Evolutionary conservation across 2,113 vertebrate genomes (phyloP).

Genomic region (Psilopsiagon aurifrons): DNA sequence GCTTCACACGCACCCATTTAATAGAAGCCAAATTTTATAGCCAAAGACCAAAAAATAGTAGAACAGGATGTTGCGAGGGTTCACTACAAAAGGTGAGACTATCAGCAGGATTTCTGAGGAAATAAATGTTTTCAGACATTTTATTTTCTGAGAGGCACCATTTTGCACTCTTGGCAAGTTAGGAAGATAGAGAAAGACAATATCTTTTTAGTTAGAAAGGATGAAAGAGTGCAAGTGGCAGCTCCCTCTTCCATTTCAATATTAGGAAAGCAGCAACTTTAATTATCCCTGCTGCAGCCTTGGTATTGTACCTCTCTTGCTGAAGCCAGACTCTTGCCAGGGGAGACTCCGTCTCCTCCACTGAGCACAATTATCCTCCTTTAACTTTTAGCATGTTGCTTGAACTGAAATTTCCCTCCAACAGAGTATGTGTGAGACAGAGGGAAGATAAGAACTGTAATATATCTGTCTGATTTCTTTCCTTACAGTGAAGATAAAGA

Average conservation of each 20-base stretch:
- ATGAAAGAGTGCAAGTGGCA: neutral
- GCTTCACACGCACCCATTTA: neutral
- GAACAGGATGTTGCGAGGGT: neutral
- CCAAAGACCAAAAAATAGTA: neutral
- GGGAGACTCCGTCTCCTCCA: neutral
- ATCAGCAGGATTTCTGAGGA: neutral
- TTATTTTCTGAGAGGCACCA: neutral
- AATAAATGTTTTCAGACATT: neutral
- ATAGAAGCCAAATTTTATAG: neutral
- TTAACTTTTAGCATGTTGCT: conserved; percentile 38
- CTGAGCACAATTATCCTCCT: conserved; percentile 6
- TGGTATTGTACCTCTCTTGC: neutral
- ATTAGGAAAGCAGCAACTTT: neutral
- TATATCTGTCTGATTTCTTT: conserved; percentile 26
- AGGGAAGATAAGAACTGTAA: conserved; percentile 17
- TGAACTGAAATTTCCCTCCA: conserved; percentile 2
- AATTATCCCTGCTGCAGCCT: neutral
- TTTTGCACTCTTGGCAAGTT: neutral
- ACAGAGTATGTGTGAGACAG: neutral
- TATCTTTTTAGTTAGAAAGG: neutral
- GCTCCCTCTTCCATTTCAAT: neutral
- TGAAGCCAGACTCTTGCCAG: neutral
- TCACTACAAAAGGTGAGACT: neutral
- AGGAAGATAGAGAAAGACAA: fast-evolving
- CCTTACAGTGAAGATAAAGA: conserved; percentile 9